Conservation (phyloP, 2,113 vertebrate species). For the Lipotes vexillifer region DNA sequence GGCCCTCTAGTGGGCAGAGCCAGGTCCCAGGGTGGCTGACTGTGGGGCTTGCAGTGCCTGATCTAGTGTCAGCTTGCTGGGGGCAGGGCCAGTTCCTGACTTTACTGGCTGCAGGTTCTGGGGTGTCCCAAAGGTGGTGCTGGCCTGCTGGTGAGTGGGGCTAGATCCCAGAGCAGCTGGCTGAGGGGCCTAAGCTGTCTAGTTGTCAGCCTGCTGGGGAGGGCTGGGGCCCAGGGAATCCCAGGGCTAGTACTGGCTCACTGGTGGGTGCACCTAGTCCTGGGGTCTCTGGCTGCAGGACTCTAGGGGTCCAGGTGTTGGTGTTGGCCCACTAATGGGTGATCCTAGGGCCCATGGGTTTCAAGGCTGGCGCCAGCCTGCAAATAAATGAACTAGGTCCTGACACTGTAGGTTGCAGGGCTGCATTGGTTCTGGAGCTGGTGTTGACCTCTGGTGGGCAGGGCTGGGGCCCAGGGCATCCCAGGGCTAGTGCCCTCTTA, state of each 20-base stretch:
- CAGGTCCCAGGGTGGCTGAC: background rate
- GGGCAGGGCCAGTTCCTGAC: background rate
- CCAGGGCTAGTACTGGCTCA: too few relatives aligned
- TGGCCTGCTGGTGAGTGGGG: background rate
- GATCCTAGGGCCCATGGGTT: too few relatives aligned
- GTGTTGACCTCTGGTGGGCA: background rate
- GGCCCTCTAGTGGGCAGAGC: background rate
- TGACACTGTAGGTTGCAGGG: too few relatives aligned
- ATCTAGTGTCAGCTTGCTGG: background rate
- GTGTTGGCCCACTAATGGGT: too few relatives aligned
- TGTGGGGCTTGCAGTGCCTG: background rate
- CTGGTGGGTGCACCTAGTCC: too few relatives aligned
- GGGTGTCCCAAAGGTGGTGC: background rate
- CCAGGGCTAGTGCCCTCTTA: background rate
- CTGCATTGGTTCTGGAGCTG: background rate
- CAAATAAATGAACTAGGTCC: accelerated
- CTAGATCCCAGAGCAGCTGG: background rate
- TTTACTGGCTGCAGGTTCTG: background rate
- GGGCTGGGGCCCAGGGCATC: background rate
- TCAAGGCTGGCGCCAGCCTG: too few relatives aligned
- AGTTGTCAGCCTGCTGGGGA: background rate
- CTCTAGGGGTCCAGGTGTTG: too few relatives aligned
- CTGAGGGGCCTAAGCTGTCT: background rate
- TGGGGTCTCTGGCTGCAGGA: too few relatives aligned
- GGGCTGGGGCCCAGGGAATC: too few relatives aligned